phyloP scores from a whole-genome alignment of 1,140 invertebrate species.

The Danaus melanippus region DNA sequence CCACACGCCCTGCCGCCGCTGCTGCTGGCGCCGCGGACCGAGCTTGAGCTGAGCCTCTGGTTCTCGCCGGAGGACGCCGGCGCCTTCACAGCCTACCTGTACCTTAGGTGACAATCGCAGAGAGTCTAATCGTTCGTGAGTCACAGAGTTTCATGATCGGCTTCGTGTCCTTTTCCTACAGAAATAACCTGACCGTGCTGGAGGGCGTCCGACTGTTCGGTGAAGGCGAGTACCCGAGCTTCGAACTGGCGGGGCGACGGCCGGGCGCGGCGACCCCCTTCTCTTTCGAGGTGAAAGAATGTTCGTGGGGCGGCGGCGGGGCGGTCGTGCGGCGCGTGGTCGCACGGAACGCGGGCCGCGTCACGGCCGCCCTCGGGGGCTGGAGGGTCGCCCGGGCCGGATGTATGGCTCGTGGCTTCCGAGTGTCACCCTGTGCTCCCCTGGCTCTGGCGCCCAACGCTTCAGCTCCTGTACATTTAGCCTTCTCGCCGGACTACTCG shows the following conservation, averaged over 20 bases:
- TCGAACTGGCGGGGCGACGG: slow-evolving; percentile 92
- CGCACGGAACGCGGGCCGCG: slow-evolving; percentile 90
- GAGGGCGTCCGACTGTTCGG: slow-evolving; percentile 89
- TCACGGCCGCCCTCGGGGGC: slow-evolving; percentile 81
- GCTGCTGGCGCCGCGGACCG: slow-evolving; percentile 34
- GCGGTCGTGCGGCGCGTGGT: slow-evolving; percentile 85
- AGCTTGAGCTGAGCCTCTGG: slow-evolving; percentile 27
- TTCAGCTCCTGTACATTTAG: slow-evolving; percentile 89
- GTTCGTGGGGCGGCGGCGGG: slow-evolving; percentile 71
- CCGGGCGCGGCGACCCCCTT: slow-evolving; percentile 83
- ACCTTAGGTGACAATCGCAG: slow-evolving; percentile 28
- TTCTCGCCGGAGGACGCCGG: slow-evolving; percentile 33
- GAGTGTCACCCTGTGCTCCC: slow-evolving; percentile 72
- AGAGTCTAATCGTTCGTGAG: background rate
- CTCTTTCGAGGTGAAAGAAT: slow-evolving; percentile 86
- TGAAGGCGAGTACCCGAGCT: slow-evolving; percentile 86
- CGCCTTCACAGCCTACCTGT: slow-evolving; percentile 33
- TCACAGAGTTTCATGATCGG: background rate
- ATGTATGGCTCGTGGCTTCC: slow-evolving; percentile 73
- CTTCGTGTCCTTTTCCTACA: slow-evolving; percentile 45
- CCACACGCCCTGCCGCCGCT: slow-evolving; percentile 25
- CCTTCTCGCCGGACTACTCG: slow-evolving; percentile 95
- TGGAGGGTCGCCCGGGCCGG: slow-evolving; percentile 79
- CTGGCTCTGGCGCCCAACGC: slow-evolving; percentile 88
- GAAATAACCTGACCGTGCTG: slow-evolving; percentile 95